phyloP scores from a whole-genome alignment of 2,888 invertebrate genomes.

The Torymus auratus region DNA sequence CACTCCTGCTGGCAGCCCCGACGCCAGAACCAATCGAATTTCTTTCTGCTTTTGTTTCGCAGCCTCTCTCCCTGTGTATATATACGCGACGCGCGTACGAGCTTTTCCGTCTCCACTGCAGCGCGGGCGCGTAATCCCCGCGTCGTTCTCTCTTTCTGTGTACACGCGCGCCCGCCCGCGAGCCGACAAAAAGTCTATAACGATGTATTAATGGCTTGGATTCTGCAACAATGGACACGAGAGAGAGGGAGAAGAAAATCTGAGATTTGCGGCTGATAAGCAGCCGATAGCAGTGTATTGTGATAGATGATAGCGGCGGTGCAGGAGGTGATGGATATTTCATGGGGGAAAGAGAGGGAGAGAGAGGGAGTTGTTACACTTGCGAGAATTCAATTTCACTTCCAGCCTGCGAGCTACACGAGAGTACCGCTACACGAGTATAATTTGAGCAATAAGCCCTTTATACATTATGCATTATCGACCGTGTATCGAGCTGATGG shows the following conservation, averaged over 20 bases:
- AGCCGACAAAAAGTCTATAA: slow-evolving; percentile 41
- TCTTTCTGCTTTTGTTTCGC: slow-evolving; percentile 17
- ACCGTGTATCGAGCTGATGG: slow-evolving; percentile 1
- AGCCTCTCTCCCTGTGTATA: too few relatives aligned
- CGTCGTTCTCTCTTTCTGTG: neutral
- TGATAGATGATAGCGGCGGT: slow-evolving; percentile 37
- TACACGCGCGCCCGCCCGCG: neutral
- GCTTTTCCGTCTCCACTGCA: slow-evolving; percentile 24
- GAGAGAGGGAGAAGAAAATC: slow-evolving; percentile 15
- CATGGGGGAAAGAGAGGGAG: slow-evolving; percentile 2
- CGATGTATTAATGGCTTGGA: slow-evolving; percentile 48
- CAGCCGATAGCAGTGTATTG: slow-evolving; percentile 42
- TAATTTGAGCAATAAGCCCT: neutral
- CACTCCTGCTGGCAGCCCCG: neutral
- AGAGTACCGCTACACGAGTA: neutral
- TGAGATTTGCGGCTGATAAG: slow-evolving; percentile 39
- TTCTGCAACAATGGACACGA: neutral
- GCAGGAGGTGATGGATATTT: slow-evolving; percentile 41
- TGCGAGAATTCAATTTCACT: slow-evolving; percentile 45
- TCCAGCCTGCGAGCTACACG: neutral
- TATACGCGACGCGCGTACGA: slow-evolving; percentile 1
- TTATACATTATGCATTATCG: slow-evolving; percentile 31
- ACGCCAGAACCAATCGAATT: slow-evolving; percentile 46
- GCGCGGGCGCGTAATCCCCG: too few relatives aligned
- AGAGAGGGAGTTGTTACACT: slow-evolving; percentile 25